phyloP scores from a whole-genome alignment of 2,888 invertebrate genomes.

The Vanessa cardui region DNA sequence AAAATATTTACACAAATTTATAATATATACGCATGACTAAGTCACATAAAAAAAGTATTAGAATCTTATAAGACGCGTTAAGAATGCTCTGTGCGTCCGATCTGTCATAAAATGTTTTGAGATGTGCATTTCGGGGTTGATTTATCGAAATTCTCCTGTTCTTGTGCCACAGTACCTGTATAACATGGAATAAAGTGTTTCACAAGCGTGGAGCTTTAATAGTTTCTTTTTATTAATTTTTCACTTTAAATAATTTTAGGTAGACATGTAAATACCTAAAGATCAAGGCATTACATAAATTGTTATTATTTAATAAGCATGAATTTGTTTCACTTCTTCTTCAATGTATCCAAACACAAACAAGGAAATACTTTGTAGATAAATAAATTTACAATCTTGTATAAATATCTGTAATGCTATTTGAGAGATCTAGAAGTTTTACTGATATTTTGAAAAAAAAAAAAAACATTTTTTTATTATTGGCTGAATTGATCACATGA shows the following conservation, averaged over 20 bases:
- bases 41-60: conserved; percentile 49
- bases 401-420: background rate
- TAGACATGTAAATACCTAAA: conserved; percentile 60
- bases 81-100: conserved; percentile 54
- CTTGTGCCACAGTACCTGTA: conserved; percentile 65
- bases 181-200: conserved; percentile 58
- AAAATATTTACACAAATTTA: conserved; percentile 30
- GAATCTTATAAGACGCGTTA: conserved; percentile 43
- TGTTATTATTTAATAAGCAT: conserved; percentile 37
- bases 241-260: conserved; percentile 25
- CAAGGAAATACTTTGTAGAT: conserved; percentile 23
- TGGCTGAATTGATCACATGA: conserved; percentile 20
- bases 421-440: background rate
- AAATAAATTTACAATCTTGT: conserved; percentile 24
- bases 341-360: conserved; percentile 7
- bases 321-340: conserved; percentile 51
- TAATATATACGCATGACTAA: conserved; percentile 48
- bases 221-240: conserved; percentile 52
- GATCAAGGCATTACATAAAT: conserved; percentile 57
- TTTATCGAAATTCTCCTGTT: conserved; percentile 57
- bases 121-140: conserved; percentile 56
- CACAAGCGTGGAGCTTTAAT: conserved; percentile 68
- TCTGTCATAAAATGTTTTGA: conserved; percentile 58
- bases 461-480: conserved; percentile 11
- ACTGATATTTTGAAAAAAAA: background rate